Evolutionary conservation across 2,113 vertebrate species (phyloP), one percentile per base, ranked within the genome.

Genomic region (Limanda limanda): DNA sequence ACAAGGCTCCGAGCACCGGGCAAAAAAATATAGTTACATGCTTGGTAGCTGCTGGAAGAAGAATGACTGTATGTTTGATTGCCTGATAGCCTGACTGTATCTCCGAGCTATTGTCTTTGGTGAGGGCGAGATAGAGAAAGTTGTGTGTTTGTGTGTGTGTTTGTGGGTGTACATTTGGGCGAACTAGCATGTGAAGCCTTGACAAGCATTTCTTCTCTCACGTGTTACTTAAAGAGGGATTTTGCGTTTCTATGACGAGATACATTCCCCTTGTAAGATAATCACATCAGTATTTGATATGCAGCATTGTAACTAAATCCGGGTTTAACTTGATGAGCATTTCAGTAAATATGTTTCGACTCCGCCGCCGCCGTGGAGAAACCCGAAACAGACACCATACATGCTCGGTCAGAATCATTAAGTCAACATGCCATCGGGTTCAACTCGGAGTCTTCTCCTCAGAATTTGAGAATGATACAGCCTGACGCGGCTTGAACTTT

Each of bases 1-100:
- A 93, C 92, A 95, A 94, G 94, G 92, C 93, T 94, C 91, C 91
- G 66, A 95, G 94, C 94, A 86, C 65, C 83, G 83, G 91, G 85
- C 91, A 90, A 90, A 93, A 91, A 89, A 88, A 92, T 92, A 93
- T 88, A 93, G 92, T 92, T 93, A 93, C 93, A 94, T 90, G 91
- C 89, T 92, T 88, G 90, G 91, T 90, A 91, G 94, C 92, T 91
- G 92, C 89, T 90, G 90, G 88, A 84, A 92, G 83, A 92, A 84
- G 81, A 91, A 92, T 88, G 91, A 84, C 90, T 85, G 87, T 76
- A 88, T 92, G 89, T 93, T 92, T 93, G 92, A 93, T 93, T 94
- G 92, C 89, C 79, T 86, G 91, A 92, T 91, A 91, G 91, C 75
- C 72, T 23, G 79, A 68, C 80, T 87, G 69, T 88, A 90, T 92